Conservation (phyloP, 2,888 invertebrate genomes). For the Lysandra coridon region DNA sequence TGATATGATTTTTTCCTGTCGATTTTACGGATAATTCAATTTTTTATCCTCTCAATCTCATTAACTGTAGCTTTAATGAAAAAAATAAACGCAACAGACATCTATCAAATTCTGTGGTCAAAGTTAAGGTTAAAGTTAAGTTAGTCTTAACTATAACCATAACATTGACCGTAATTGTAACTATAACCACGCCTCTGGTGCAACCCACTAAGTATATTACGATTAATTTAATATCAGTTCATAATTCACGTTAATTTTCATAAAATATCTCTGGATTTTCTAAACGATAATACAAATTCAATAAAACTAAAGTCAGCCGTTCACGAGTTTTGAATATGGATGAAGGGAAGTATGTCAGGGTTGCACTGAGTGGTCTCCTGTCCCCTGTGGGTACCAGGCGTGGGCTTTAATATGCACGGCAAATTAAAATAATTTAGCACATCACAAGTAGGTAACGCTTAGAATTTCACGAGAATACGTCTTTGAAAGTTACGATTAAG, state of each 20-base stretch:
- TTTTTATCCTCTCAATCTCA: too few relatives aligned
- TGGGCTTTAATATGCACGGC: background rate
- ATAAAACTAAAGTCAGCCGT: background rate
- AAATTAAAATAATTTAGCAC: conserved; percentile 17
- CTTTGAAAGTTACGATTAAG: background rate
- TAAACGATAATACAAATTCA: background rate
- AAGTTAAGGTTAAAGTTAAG: too few relatives aligned
- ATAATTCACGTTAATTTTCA: background rate
- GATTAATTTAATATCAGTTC: background rate
- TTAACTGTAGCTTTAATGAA: too few relatives aligned
- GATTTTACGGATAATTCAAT: too few relatives aligned
- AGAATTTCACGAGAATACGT: conserved; percentile 1
- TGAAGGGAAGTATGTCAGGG: background rate
- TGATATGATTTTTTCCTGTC: too few relatives aligned
- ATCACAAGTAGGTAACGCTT: background rate
- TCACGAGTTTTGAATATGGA: conserved; percentile 3
- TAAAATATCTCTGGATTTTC: background rate
- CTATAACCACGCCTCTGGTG: too few relatives aligned
- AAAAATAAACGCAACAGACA: too few relatives aligned
- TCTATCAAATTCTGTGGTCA: too few relatives aligned
- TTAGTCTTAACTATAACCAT: too few relatives aligned
- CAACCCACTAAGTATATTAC: too few relatives aligned
- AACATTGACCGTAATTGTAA: too few relatives aligned
- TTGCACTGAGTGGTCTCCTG: background rate
- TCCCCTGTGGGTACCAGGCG: background rate